Base-by-base conservation (phyloP, 2,797 vertebrate genomes). In the Gephyroberyx darwinii region DNA sequence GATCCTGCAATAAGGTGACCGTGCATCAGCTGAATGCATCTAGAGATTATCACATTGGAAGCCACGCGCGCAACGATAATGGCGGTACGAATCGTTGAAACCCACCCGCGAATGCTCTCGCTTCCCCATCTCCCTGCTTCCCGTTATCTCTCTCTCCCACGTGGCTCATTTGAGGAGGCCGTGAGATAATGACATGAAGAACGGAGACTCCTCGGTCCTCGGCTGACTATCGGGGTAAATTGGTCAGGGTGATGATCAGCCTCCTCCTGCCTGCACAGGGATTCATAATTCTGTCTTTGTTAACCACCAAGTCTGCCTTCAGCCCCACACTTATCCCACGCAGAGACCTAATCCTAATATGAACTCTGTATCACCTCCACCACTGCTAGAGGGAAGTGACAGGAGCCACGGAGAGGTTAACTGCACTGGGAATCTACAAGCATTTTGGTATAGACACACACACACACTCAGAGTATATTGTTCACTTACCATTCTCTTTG, bases 151-250 rank as follows among this genome's bases (percentile, higher is more conserved):
- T 13, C 5, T n/a, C 30, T 58, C 26, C 56, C 1, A 2, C 35
- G 55, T 51, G 35, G 47, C 61, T n/a, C 65, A 65, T 39, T 39
- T 8, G 37, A 39, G 2, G 8, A 2, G 37, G 16, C 30, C 30
- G 30, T 20, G 33, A 71, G 59, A 82, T 17, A 57, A 45, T 5
- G 53, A 48, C 35, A 68, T 35, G 62, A 65, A 77, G 41, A 63
- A 30, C 47, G 20, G 75, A 78, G 78, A 78, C 67, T 65, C 33
- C 17, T 41, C 22, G 52, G 74, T 52, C 54, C 52, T 81, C 65
- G 45, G 59, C 68, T 86, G 83, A 90, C 86, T 77, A 57, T 35
- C 52, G 77, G 69, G 84, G 89, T 80, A 77, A 84, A 78, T 72
- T 61, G 71, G 73, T 78, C 67, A 39, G 74, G 68, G 67, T 72